Conservation (phyloP, 30 jellyfish, hydroid and myxozoan species). For the Morbakka virulenta region DNA sequence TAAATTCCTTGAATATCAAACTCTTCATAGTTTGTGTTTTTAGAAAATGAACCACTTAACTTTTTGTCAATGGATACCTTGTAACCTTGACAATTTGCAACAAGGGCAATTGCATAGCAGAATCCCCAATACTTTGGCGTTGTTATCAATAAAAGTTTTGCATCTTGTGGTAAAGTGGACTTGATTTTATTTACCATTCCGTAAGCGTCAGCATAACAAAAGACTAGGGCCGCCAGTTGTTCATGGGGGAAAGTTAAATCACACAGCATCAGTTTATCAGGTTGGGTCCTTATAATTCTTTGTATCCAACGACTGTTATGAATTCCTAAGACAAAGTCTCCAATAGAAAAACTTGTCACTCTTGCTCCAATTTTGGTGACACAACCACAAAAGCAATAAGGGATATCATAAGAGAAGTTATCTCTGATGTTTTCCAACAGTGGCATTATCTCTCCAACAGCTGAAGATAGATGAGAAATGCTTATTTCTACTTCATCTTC, state of each 20-base stretch:
- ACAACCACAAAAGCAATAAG: conserved; percentile 34
- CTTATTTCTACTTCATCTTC: conserved; percentile 19
- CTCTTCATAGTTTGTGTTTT: neutral
- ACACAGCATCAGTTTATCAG: neutral
- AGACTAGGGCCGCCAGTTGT: conserved; percentile 12
- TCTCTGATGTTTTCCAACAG: conserved; percentile 34
- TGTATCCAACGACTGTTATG: conserved; percentile 47
- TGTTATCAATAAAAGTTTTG: conserved; percentile 15
- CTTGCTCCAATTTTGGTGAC: neutral
- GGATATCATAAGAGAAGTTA: neutral
- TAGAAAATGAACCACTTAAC: no score
- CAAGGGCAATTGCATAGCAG: conserved; percentile 16
- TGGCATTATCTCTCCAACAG: conserved; percentile 18
- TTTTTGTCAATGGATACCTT: conserved; percentile 26
- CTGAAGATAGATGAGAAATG: conserved; percentile 18
- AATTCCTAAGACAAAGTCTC: conserved; percentile 39
- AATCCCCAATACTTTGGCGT: conserved; percentile 28
- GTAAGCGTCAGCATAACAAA: conserved; percentile 28
- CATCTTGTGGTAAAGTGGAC: neutral
- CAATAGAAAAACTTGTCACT: conserved; percentile 4
- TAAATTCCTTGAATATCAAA: neutral
- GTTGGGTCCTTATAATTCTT: conserved; percentile 12
- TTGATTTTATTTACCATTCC: conserved; percentile 1
- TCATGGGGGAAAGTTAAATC: conserved; percentile 1
- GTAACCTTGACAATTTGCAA: conserved; percentile 30